Base-by-base conservation (phyloP, 2,888 invertebrate genomes). In the Hypomecis punctinalis region DNA sequence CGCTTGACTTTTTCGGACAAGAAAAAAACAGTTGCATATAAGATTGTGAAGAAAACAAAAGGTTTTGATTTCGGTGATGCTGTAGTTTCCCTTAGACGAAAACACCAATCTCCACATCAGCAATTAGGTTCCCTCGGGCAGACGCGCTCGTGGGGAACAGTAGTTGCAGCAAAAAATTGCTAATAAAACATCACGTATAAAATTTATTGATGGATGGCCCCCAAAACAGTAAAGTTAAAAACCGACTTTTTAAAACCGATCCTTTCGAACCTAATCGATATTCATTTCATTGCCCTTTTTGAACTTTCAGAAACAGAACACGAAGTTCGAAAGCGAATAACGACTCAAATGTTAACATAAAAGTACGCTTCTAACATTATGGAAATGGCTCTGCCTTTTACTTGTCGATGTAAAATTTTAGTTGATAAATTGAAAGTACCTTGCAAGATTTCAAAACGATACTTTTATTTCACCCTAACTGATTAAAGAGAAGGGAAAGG, bases 331-430 rank as follows among this genome's bases (percentile, higher is more conserved):
- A 45, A 45, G 5, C 43, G 35, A 43, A 54, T 54, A 54, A 42
- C 54, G 43, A 54, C n/a, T 54, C 13, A 45, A 37, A 37, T 37
- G 46, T 46, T 55, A 13, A 23, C 37, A 46, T 55, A 37, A 59
- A 59, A 60, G 59, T 60, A 46, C 5, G 35, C n/a, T 57, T 42
- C 47, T 11, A 57, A 45, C 45, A 45, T 60, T 39, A 60, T 52
- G 33, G 39, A n/a, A 10, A 36, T 48, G 11, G 47, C 42, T 35
- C 42, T 33, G 47, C 42, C 40, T 33, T 56, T 56, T 40, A 33
- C 33, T 2, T 7, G 46, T n/a, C 42, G 11, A 9, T 0, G 13
- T 40, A 23, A 37, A 49, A 42, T 6, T 5, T 33, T 23, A 33
- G 5, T 52, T 52, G 39, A 10, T 9, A 36, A 36, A 49, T 36